Conservation (phyloP, 2,113 vertebrate genomes). For the Elgaria multicarinata region DNA sequence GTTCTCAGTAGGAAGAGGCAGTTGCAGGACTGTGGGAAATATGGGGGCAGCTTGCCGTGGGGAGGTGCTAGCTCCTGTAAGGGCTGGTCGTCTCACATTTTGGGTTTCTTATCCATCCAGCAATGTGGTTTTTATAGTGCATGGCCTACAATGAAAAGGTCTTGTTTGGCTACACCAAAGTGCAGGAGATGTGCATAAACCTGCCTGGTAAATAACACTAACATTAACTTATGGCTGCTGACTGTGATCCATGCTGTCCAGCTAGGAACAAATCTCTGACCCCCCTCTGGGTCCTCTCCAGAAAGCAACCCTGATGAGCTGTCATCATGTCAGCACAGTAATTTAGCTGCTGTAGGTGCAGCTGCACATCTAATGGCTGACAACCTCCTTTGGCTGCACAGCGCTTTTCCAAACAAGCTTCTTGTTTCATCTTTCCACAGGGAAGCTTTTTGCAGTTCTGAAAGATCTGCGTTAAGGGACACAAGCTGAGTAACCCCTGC, state of each 20-base stretch:
- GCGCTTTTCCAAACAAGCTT: background rate
- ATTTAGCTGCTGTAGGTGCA: conserved; percentile 25
- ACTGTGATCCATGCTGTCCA: conserved; percentile 11
- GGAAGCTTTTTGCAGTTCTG: background rate
- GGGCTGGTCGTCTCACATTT: background rate
- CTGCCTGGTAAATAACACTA: background rate
- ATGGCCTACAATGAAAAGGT: background rate
- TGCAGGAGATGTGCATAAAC: background rate
- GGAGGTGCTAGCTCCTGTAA: background rate
- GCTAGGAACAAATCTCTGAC: conserved; percentile 3
- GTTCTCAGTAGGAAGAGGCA: background rate
- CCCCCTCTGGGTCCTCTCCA: background rate
- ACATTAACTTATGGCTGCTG: background rate
- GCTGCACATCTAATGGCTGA: conserved; percentile 38
- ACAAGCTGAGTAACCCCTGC: background rate
- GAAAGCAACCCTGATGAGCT: conserved; percentile 35
- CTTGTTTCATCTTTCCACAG: background rate
- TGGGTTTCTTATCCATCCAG: background rate
- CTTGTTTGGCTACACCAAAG: background rate
- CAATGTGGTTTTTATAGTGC: background rate
- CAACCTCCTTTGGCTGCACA: conserved; percentile 12
- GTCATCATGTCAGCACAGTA: conserved; percentile 42
- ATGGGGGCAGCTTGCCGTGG: no score
- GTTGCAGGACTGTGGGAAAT: background rate
- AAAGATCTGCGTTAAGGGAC: background rate